Evolutionary conservation across 2,797 vertebrate genomes (phyloP), one percentile per base, ranked within the genome.

Genomic region (Euphonia xanthogaster): DNA sequence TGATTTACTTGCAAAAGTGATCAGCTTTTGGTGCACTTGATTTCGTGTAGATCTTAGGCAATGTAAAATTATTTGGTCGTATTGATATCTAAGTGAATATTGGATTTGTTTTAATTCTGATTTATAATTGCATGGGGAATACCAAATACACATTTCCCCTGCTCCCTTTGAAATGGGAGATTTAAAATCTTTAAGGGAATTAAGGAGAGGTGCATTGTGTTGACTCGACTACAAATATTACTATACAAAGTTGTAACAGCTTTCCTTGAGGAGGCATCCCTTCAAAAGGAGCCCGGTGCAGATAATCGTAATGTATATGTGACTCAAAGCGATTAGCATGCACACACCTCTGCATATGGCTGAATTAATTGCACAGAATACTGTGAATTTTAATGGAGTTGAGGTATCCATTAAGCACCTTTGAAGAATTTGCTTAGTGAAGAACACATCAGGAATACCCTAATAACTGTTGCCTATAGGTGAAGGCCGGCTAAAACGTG

Each of bases 1-100:
- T 98, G 97, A 98, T 98, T 98, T 98, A 97, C 94, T 97, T 95
- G 98, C 97, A 97, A 97, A 98, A 98, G 97, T 98, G 98, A 97
- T 98, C 98, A 98, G 98, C 98, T 98, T 98, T 97, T 93, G 7
- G 42, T 23, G 55, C 63, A 66, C 91, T 93, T 44, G 60, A 71
- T 87, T 94, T 92, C 42, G 27, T 1, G 18, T 33, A 63, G 85
- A 84, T 91, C 65, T 86, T 93, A 61, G 47, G 89, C 33, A 78
- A 76, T 1, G 4, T 72, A 40, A 84, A 86, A 87, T 51, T 44
- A 74, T 17, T 58, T 66, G 58, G 35, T 66, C 35, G 0, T 27
- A 65, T 63, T 88, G 96, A 90, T 28, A 53, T 48, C 61, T n/a
- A 61, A 86, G 76, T 82, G 92, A 81, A 60, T 81, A 62, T 12